These are phyloP conservation scores for Heterocephalus glaber DNA, from an alignment of 2,113 vertebrate species.

Conservation along the genomic window DNA sequence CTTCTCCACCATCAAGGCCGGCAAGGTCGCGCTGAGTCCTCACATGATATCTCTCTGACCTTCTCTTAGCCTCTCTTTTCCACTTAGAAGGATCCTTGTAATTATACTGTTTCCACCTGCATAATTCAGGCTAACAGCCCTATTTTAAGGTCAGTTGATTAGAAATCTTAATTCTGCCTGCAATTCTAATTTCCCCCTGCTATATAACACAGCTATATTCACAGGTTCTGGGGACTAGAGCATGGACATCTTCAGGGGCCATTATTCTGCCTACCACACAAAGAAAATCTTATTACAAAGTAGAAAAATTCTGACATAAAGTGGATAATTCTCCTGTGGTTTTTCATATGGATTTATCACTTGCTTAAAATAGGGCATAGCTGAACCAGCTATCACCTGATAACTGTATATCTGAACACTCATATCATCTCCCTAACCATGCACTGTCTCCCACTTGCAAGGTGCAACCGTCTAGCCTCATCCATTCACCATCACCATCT, in stretches of 20 bases:
- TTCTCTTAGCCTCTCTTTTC: background rate
- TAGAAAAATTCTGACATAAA: conserved; percentile 21
- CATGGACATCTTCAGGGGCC: background rate
- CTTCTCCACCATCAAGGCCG: background rate
- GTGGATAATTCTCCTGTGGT: background rate
- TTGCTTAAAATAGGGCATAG: background rate
- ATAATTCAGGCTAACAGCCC: background rate
- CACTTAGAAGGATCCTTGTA: background rate
- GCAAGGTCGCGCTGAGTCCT: background rate
- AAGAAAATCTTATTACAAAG: conserved; percentile 28
- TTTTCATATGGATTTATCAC: background rate
- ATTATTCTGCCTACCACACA: conserved; percentile 29
- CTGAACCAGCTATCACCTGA: background rate
- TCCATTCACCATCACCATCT: background rate
- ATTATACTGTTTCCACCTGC: background rate
- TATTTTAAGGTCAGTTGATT: conserved; percentile 51
- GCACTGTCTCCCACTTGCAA: background rate
- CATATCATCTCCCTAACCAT: background rate
- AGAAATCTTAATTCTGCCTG: conserved; percentile 19
- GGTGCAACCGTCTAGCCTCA: background rate
- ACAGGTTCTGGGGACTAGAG: background rate
- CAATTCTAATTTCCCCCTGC: background rate
- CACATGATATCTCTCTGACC: background rate
- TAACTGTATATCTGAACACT: background rate
- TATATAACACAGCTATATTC: background rate